These are phyloP conservation scores for Drosophila demipolita DNA, from an alignment of 2,888 invertebrate species.

Conservation along the genomic window DNA sequence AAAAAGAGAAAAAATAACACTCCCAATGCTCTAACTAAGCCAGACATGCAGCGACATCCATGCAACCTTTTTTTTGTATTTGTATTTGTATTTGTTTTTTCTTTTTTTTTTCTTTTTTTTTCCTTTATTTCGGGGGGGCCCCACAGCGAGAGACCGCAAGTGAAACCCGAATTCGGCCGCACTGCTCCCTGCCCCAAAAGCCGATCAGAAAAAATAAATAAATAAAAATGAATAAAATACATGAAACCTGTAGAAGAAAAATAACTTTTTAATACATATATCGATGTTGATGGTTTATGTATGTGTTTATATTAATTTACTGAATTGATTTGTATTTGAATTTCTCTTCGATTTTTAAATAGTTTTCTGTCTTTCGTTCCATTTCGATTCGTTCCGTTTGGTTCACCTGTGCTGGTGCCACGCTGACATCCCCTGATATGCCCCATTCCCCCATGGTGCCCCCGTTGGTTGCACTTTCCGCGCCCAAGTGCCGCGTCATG, in stretches of 20 bases:
- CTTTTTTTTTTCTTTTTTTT: background rate
- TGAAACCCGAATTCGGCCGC: slow-evolving; percentile 26
- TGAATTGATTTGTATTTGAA: slow-evolving; percentile 72
- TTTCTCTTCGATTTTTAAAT: slow-evolving; percentile 48
- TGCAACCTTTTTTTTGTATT: slow-evolving; percentile 2
- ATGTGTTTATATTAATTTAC: slow-evolving; percentile 48
- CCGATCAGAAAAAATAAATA: slow-evolving; percentile 5
- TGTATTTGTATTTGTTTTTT: background rate
- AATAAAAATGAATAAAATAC: slow-evolving; percentile 20
- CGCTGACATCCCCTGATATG: background rate
- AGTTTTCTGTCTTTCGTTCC: slow-evolving; percentile 8
- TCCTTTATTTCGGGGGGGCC: slow-evolving; percentile 31
- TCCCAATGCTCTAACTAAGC: slow-evolving; percentile 59
- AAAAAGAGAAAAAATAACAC: background rate
- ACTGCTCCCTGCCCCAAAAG: background rate
- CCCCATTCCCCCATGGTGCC: slow-evolving; percentile 13
- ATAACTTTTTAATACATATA: slow-evolving; percentile 21
- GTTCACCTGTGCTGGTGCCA: slow-evolving; percentile 44
- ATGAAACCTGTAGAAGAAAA: slow-evolving; percentile 60
- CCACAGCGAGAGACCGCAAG: slow-evolving; percentile 45
- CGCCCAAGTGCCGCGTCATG: slow-evolving; percentile 60
- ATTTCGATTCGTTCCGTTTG: background rate
- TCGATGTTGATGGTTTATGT: slow-evolving; percentile 1
- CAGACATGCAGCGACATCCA: slow-evolving; percentile 18
- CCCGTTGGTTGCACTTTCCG: slow-evolving; percentile 47